A percentile compares a stretch with the other conserved stretches of the same genome.
Evolutionary conservation across 2,113 vertebrate genomes (phyloP).

Genomic region (Sarotherodon lohbergeri): DNA sequence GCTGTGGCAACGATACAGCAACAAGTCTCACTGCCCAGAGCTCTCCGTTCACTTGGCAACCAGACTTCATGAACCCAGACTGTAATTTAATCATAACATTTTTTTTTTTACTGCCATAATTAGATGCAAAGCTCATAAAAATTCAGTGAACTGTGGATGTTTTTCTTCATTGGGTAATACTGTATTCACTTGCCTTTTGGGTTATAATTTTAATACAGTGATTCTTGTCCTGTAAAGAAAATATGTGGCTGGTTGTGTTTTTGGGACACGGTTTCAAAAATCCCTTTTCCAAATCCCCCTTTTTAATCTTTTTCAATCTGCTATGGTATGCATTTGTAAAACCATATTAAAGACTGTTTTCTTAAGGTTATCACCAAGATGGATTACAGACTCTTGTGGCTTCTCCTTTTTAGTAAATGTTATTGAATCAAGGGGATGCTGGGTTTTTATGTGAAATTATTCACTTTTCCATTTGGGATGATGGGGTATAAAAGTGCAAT

Average conservation of each 20-base stretch:
- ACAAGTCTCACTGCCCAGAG: constrained; percentile 35
- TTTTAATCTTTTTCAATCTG: neutral
- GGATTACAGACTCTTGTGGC: neutral
- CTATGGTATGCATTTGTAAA: neutral
- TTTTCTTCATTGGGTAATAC: constrained; percentile 12
- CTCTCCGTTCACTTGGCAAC: constrained; percentile 24
- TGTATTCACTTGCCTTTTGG: neutral
- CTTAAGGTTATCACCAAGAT: neutral
- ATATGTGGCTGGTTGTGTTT: neutral
- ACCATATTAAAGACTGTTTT: neutral
- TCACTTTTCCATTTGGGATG: neutral
- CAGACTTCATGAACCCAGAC: constrained; percentile 24
- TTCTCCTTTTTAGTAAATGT: neutral
- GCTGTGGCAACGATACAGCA: constrained; percentile 58
- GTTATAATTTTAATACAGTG: neutral
- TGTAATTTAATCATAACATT: constrained; percentile 5
- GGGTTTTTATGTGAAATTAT: neutral
- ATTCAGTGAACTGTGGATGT: constrained; percentile 1
- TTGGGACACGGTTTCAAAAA: neutral
- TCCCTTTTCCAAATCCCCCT: neutral
- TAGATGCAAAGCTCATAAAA: constrained; percentile 22
- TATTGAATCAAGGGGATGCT: neutral
- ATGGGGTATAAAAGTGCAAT: neutral
- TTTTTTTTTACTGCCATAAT: neutral
- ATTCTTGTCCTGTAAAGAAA: neutral